Conservation (phyloP, 2,113 vertebrate species). For the Vulpes lagopus region DNA sequence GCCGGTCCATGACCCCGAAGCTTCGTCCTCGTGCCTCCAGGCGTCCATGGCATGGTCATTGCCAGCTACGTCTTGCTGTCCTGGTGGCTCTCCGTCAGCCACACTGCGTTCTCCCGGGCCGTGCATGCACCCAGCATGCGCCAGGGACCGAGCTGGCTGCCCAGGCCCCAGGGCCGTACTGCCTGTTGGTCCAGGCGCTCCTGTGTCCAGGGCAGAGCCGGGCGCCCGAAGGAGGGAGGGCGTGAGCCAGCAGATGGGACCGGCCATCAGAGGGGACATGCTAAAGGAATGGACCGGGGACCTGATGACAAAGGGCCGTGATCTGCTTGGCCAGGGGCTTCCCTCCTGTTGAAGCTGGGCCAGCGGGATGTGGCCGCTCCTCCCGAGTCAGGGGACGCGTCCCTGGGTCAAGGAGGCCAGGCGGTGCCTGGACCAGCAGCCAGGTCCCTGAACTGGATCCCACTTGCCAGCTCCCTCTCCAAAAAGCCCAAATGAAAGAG, state of each 20-base stretch:
- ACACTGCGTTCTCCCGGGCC: fast-evolving
- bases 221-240: fast-evolving
- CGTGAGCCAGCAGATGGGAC: fast-evolving
- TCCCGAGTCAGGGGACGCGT: background rate
- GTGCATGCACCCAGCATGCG: fast-evolving
- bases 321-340: background rate
- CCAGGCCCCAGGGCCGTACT: background rate
- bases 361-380: background rate
- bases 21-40: fast-evolving
- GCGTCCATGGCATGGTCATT: too few relatives aligned
- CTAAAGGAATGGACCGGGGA: fast-evolving
- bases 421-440: fast-evolving
- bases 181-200: fast-evolving
- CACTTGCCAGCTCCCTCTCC: fast-evolving
- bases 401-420: background rate
- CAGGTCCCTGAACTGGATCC: background rate
- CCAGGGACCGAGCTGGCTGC: background rate
- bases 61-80: background rate
- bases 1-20: fast-evolving
- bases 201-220: background rate
- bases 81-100: fast-evolving
- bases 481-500: background rate
- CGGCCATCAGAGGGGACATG: background rate
- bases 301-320: fast-evolving
- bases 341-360: background rate